Base-by-base conservation (phyloP, 2,113 vertebrate genomes). In the Herpetotheres cachinnans region DNA sequence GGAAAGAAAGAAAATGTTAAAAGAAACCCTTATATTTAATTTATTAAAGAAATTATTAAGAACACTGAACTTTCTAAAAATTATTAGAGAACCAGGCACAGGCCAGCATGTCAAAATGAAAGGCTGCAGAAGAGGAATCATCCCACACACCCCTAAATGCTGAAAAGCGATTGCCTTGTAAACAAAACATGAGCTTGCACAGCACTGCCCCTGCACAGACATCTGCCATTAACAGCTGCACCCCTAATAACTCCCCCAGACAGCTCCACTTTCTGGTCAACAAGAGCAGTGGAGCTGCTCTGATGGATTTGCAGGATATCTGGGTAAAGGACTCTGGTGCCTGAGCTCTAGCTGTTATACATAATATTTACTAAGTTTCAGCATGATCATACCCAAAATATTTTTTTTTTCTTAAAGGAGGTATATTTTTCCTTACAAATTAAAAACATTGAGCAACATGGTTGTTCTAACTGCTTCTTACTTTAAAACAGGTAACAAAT, bases 221-320 rank as follows among this genome's bases (percentile, higher is more conserved):
- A 91, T 87, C 93, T 95, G 96, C 90, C 94, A 49, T 30, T 81
- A 85, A 58, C 86, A 97, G 82, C 88, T 93, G 83, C 58, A 38
- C 59, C 55, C 25, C 89, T 62, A 66, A 34, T 54, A 92, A 77
- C 38, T 95, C 86, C 86, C 52, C 72, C 94, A 67, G 61, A 76
- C 72, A 77, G 38, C 11, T 15, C 58, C 5, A 7, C 30, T 70
- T 47, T 84, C 61, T 42, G 47, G 36, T 42, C 67, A 86, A 46
- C 59, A 80, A 46, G 67, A 54, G 94, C 94, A 92, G 34, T n/a
- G 44, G 65, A 63, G 77, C 54, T 80, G 38, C 52, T 47, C 42
- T 82, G 69, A 72, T 63, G 49, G 71, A 84, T 84, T 70, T 46
- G 2, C 21, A 47, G 26, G 32, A 58, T 22, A 27, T 54, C 86